Evolutionary conservation across 2,888 invertebrate genomes (phyloP).

Genomic region (Tipula helvola): DNA sequence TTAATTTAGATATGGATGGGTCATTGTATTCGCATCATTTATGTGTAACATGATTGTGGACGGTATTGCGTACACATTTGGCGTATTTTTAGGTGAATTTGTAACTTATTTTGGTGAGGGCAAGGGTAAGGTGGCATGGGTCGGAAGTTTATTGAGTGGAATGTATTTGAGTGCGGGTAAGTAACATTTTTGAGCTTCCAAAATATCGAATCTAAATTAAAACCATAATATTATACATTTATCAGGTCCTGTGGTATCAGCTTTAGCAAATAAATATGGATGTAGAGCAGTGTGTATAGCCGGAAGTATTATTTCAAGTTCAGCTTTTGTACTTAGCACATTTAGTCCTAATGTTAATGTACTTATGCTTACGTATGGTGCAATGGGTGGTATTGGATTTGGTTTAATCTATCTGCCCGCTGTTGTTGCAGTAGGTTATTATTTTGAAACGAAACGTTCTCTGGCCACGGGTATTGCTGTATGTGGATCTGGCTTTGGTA

Average conservation of each 20-base stretch:
- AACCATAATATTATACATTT: neutral
- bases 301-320: slow-evolving; percentile 73
- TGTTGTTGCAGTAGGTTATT: slow-evolving; percentile 93
- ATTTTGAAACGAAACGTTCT: slow-evolving; percentile 91
- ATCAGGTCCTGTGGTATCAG: slow-evolving; percentile 83
- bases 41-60: slow-evolving; percentile 97
- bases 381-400: slow-evolving; percentile 89
- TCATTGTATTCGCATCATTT: slow-evolving; percentile 92
- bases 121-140: slow-evolving; percentile 82
- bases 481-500: slow-evolving; percentile 91
- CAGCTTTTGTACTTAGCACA: slow-evolving; percentile 77
- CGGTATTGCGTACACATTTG: slow-evolving; percentile 97
- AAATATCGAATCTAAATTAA: neutral
- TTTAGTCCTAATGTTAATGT: slow-evolving; percentile 75
- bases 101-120: slow-evolving; percentile 72
- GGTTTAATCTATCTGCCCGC: slow-evolving; percentile 92
- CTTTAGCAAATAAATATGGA: slow-evolving; percentile 91
- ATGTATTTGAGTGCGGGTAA: slow-evolving; percentile 88
- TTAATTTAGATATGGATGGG: slow-evolving; percentile 65
- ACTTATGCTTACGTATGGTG: slow-evolving; percentile 87
- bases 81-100: slow-evolving; percentile 76
- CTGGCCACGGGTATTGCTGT: slow-evolving; percentile 92
- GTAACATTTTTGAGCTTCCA: neutral
- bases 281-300: slow-evolving; percentile 88
- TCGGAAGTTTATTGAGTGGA: slow-evolving; percentile 88